A percentile compares a stretch with the other conserved stretches of the same genome.
These are phyloP conservation scores for Neopelma chrysocephalum DNA, from an alignment of 2,797 vertebrate genomes.

Conservation along the genomic window DNA sequence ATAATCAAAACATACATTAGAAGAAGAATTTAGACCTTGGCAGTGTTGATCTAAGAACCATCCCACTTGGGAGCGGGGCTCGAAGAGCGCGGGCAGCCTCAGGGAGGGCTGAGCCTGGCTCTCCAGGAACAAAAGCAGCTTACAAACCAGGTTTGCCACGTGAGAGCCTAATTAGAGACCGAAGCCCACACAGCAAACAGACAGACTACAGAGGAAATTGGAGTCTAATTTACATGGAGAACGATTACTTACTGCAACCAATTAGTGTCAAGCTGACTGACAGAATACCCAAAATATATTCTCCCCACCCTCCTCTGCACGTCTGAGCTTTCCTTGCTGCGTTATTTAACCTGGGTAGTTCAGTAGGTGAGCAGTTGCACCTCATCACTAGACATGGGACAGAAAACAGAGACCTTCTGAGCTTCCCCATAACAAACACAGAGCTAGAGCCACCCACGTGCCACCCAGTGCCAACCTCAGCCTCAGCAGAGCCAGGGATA, in stretches of 20 bases:
- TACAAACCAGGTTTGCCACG: conserved; percentile 45
- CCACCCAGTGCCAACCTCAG: accelerated
- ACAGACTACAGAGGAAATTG: conserved; percentile 60
- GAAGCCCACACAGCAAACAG: conserved; percentile 61
- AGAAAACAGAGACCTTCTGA: background rate
- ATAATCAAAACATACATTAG: conserved; percentile 1
- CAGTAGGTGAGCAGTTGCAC: background rate
- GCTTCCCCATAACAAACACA: background rate
- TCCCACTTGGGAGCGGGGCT: background rate
- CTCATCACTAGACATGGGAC: background rate
- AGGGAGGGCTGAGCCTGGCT: background rate
- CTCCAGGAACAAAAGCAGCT: conserved; percentile 51
- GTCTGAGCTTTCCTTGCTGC: background rate
- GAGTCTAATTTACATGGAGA: conserved; percentile 66
- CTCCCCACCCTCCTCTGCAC: background rate
- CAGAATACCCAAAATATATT: conserved; percentile 54
- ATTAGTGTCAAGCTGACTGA: conserved; percentile 69
- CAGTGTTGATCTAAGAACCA: background rate
- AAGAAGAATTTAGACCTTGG: conserved; percentile 9
- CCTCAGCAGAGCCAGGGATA: background rate
- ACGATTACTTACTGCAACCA: conserved; percentile 64
- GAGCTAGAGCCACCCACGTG: background rate
- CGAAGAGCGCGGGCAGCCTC: background rate
- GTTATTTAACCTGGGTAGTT: background rate
- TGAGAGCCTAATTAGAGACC: conserved; percentile 52